Conservation (phyloP, 2,113 vertebrate genomes). For the Gorilla gorilla region DNA sequence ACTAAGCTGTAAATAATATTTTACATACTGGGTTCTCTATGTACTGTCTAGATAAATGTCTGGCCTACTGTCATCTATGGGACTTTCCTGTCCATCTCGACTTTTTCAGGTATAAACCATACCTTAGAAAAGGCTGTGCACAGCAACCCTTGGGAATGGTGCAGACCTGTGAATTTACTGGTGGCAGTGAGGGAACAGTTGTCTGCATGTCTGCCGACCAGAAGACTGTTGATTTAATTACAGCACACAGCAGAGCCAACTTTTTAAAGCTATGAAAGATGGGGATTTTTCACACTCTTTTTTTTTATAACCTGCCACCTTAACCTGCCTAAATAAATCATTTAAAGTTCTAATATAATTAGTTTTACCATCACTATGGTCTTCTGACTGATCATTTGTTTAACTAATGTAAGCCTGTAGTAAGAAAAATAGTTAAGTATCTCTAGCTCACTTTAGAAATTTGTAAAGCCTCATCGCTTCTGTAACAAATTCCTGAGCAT, state of each 20-base stretch:
- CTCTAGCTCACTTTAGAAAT: neutral
- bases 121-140: conserved; percentile 57
- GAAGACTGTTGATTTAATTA: conserved; percentile 83
- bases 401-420: neutral
- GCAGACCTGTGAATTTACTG: conserved; percentile 73
- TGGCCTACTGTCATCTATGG: neutral
- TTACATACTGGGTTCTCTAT: conserved; percentile 16
- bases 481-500: neutral
- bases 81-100: neutral
- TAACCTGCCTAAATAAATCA: conserved; percentile 67
- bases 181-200: conserved; percentile 77
- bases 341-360: conserved; percentile 46
- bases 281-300: conserved; percentile 76
- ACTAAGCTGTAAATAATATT: conserved; percentile 51
- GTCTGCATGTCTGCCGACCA: conserved; percentile 78
- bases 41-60: conserved; percentile 54
- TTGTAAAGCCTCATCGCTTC: neutral
- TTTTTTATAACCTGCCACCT: conserved; percentile 50
- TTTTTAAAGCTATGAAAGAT: conserved; percentile 82
- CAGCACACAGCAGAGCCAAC: conserved; percentile 78
- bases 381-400: neutral
- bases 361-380: neutral
- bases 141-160: conserved; percentile 63
- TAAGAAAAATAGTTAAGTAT: neutral
- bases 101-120: conserved; percentile 52